Base-by-base conservation (phyloP, 1,140 invertebrate species). In the Bombyx mandarina region DNA sequence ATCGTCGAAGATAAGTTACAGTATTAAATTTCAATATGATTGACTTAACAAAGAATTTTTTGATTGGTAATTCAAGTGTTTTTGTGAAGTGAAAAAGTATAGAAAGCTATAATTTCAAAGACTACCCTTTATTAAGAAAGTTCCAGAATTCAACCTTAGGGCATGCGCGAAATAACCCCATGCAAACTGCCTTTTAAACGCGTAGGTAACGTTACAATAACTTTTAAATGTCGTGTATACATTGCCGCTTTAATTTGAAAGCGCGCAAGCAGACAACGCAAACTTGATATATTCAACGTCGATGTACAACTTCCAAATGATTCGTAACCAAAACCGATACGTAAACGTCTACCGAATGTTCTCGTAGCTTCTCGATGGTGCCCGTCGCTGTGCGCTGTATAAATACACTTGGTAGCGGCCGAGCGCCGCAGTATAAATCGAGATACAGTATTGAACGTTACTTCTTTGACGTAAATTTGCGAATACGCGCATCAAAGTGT, bases 371-470 rank as follows among this genome's bases (percentile, higher is more conserved):
- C 79, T 77, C 63, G 79, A 81, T 73, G 51, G 57, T 52, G 54
- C 56, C 22, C 60, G 56, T 44, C 54, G 48, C 60, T 43, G 57
- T 57, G 26, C 52, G 49, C 55, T 62, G 63, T 77, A 85, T 85
- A 85, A 83, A 82, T 73, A 71, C 68, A 59, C 58, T 63, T 54
- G 61, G 52, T 42, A 43, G 45, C 44, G 57, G 56, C 48, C 56
- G 49, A 58, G 55, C 58, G 62, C 60, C 58, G 75, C 71, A 85
- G 82, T 85, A 79, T 71, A 77, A 67, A 73, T 65, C 62, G 62
- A 77, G 71, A 75, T 53, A 71, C 65, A 66, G 58, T 65, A 65
- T 63, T 65, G 54, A 57, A 64, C 67, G 69, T 73, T 68, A 64
- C 61, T 35, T 35, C 26, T 35, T 35, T 35, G 26, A 35, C 26